Evolutionary conservation across 2,888 invertebrate genomes (phyloP), one percentile per base, ranked within the genome.

Genomic region (Anorthoa munda): DNA sequence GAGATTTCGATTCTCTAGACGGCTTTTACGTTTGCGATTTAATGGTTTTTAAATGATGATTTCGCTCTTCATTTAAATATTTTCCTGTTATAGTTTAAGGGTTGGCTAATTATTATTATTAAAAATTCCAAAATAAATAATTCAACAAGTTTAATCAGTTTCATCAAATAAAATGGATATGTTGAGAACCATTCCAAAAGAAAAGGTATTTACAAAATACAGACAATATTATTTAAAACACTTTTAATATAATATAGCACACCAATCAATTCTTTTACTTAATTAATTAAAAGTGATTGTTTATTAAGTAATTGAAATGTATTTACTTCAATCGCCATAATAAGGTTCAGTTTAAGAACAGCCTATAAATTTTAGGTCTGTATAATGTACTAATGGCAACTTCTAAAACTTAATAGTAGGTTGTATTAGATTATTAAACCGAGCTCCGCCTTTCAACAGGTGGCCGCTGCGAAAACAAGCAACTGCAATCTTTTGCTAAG

Each of bases 401-500:
- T 23, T 45, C 18, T 72, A 26, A 17, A 23, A 80, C 13, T 17
- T 79, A 72, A 72, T 63, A 15, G 4, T 59, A 48, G 61, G 56
- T 26, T 74, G 23, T 60, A 51, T 45, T 46, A 73, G 31, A 60
- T 65, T 77, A 74, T 61, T 51, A 60, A 15, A 60, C 4, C 39
- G 31, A 80, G 75, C 66, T 61, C 51, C 75, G 66, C 66, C 50
- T 66, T 72, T 18, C 77, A 77, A 77, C 81, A 80, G 81, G 77
- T 80, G 77, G 77, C 50, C 39, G 50, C 61, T 74, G 12, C 7
- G 15, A 48, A 56, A 48, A 26, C 23, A 51, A 71, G 4, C 51
- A n/a, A 13, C 18, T 48, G 15, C 15, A 60, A 45, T 45, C 11
- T 45, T n/a, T 50, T 17, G 17, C 11, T 51, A 48, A 26, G 9